Percentiles rank a stretch among this genome's conserved stretches.
These are phyloP conservation scores for Microplitis mediator DNA, from an alignment of 1,140 invertebrate genomes.

Conservation along the genomic window DNA sequence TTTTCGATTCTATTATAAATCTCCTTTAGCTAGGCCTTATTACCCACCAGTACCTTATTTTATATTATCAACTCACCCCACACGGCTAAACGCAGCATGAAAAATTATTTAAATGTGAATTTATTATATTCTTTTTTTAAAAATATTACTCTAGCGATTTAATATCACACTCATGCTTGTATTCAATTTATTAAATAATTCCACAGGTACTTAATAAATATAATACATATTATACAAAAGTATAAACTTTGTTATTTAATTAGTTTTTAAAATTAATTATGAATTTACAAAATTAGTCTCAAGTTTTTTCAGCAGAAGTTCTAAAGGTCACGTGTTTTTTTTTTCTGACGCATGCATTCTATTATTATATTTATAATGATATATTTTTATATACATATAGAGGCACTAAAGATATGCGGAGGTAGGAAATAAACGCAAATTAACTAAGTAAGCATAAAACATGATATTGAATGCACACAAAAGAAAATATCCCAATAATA, in stretches of 20 bases:
- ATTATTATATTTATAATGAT: no score
- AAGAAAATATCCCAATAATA: slow-evolving; percentile 69
- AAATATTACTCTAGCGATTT: not conserved
- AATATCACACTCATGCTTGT: not conserved
- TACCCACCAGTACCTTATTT: no score
- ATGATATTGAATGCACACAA: slow-evolving; percentile 70
- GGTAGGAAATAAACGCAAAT: slow-evolving; percentile 35
- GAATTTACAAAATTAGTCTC: no score
- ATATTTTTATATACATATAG: not conserved
- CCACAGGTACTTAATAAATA: no score
- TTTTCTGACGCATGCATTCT: no score
- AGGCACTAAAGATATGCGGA: slow-evolving; percentile 30
- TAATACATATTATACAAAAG: no score
- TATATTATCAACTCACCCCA: slow-evolving; percentile 51
- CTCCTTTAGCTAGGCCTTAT: no score
- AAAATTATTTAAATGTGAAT: slow-evolving; percentile 57
- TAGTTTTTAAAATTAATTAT: no score
- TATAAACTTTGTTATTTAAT: no score
- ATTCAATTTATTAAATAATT: not conserved
- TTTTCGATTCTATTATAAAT: no score
- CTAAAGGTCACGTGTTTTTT: no score
- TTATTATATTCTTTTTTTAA: slow-evolving; percentile 47
- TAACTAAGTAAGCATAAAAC: slow-evolving; percentile 67
- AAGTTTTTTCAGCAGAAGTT: no score
- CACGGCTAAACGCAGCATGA: slow-evolving; percentile 61